A percentile compares a stretch with the other conserved stretches of the same genome.
These are phyloP conservation scores for Leptarthrus brevirostris DNA, from an alignment of 2,888 invertebrate species.

Conservation along the genomic window DNA sequence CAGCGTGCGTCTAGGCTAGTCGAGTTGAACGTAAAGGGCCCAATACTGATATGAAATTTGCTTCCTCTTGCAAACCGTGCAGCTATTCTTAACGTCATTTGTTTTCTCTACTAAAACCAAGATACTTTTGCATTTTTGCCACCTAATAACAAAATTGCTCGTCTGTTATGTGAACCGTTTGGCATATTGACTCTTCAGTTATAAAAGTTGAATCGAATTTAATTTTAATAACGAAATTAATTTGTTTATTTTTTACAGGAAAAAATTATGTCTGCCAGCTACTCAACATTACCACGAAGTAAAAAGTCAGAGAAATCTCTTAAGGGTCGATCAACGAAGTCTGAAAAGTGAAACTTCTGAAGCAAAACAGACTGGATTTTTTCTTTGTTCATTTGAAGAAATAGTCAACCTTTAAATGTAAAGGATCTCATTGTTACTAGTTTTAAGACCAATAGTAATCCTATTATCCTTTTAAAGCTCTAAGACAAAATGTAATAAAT, in stretches of 20 bases:
- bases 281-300: slow-evolving; percentile 66
- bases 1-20: too few species aligned
- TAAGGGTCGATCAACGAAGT: slow-evolving; percentile 55
- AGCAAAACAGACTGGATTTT: slow-evolving; percentile 25
- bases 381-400: slow-evolving; percentile 17
- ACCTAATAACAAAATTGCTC: neutral
- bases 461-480: slow-evolving; percentile 15
- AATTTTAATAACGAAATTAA: slow-evolving; percentile 10
- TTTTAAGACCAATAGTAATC: slow-evolving; percentile 31
- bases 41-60: too few species aligned
- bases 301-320: slow-evolving; percentile 63
- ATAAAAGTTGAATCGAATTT: neutral
- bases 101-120: too few species aligned
- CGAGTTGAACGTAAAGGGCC: too few species aligned
- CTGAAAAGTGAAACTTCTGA: slow-evolving; percentile 54
- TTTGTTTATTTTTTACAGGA: slow-evolving; percentile 60
- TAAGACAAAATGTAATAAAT: slow-evolving; percentile 22
- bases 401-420: slow-evolving; percentile 6
- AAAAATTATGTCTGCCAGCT: slow-evolving; percentile 66
- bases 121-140: neutral
- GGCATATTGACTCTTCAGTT: neutral
- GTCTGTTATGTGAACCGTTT: neutral
- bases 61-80: too few species aligned
- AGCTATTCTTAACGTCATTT: too few species aligned
- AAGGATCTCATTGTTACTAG: slow-evolving; percentile 47